Percentiles rank a stretch among this genome's conserved stretches.
phyloP scores from a whole-genome alignment of 2,888 invertebrate genomes.

The Megaustenia siamemsis region DNA sequence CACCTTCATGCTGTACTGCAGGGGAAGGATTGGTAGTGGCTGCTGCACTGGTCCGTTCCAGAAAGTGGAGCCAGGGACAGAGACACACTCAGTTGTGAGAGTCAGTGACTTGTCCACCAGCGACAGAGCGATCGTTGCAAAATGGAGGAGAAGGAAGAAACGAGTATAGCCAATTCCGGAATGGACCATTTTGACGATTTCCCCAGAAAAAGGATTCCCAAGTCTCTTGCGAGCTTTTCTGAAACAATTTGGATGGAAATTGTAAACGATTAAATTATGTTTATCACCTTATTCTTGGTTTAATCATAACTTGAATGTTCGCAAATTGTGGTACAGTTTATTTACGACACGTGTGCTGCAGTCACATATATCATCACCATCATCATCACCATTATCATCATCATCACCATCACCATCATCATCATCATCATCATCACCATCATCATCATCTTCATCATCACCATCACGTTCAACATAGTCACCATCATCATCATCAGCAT shows the following conservation, averaged over 20 bases:
- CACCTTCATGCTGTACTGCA: constrained; percentile 48
- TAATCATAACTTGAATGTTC: too few relatives aligned
- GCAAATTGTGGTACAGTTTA: too few relatives aligned
- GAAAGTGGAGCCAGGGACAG: not conserved
- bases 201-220: not conserved
- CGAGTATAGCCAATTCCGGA: not conserved
- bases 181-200: not conserved
- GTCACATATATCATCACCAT: too few relatives aligned
- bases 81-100: not conserved
- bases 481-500: too few relatives aligned
- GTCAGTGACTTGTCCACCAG: constrained; percentile 25
- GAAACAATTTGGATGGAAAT: not conserved
- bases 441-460: too few relatives aligned
- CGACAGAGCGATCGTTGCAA: not conserved
- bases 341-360: too few relatives aligned
- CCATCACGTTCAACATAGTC: too few relatives aligned
- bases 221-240: not conserved
- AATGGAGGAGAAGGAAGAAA: not conserved
- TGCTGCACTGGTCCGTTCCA: constrained; percentile 11
- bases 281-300: too few relatives aligned
- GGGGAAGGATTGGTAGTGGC: constrained; percentile 34
- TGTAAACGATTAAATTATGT: too few relatives aligned
- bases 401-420: too few relatives aligned
- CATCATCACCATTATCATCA: too few relatives aligned
- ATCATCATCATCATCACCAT: too few relatives aligned